phyloP scores from a whole-genome alignment of 2,113 vertebrate species.

The Stegostoma tigrinum region DNA sequence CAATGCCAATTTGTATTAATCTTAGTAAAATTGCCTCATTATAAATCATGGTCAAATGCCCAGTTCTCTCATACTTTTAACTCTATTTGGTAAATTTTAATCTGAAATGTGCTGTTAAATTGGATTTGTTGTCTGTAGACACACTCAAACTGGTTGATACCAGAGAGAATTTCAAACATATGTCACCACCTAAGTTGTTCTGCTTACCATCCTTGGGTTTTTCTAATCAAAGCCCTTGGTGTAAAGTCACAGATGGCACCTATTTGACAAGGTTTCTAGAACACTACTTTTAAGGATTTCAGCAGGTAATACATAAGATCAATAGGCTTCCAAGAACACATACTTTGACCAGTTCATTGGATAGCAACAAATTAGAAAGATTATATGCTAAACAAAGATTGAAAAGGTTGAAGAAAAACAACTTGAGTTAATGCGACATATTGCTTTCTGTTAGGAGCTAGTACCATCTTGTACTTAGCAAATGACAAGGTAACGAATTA shows the following conservation, averaged over 20 bases:
- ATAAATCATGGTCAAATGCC: background rate
- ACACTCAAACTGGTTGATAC: background rate
- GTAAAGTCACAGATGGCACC: background rate
- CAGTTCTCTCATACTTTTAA: background rate
- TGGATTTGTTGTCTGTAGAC: background rate
- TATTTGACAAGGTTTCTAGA: background rate
- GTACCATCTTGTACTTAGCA: background rate
- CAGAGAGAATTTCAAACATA: background rate
- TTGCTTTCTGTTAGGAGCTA: background rate
- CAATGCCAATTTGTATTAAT: background rate
- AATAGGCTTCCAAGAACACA: background rate
- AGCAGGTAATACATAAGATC: background rate
- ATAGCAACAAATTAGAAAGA: background rate
- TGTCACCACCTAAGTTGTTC: background rate
- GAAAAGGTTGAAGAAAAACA: background rate
- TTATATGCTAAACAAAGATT: background rate
- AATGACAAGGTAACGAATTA: constrained; percentile 10
- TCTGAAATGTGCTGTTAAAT: background rate
- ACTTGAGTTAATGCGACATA: background rate
- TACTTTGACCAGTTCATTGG: background rate
- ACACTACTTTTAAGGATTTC: background rate
- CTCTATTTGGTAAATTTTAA: background rate
- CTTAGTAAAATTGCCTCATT: background rate
- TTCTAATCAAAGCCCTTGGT: background rate
- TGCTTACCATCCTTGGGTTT: background rate